Percentiles rank a stretch among this genome's conserved stretches.
Evolutionary conservation across 2,113 vertebrate species (phyloP).

Genomic region (Furnarius figulus): DNA sequence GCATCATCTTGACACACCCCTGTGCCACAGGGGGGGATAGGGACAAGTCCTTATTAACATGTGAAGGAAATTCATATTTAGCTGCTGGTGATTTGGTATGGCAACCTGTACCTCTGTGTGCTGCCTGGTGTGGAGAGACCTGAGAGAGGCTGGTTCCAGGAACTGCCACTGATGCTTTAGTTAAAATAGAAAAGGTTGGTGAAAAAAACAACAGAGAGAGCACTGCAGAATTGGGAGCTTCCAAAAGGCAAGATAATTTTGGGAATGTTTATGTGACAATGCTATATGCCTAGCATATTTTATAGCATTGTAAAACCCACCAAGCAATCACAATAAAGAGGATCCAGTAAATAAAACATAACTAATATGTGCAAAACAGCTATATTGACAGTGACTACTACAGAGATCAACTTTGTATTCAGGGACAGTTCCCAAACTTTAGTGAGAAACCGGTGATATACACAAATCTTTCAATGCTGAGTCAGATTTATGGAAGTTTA

Average conservation of each 20-base stretch:
- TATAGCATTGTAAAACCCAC: not conserved
- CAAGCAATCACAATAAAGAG: not conserved
- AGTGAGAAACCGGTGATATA: not conserved
- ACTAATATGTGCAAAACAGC: not conserved
- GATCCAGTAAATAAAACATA: not conserved
- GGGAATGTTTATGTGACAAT: not conserved
- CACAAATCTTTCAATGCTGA: not conserved
- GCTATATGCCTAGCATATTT: not conserved
- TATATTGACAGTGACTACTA: not conserved
- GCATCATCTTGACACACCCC: accelerated
- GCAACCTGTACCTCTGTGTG: not conserved
- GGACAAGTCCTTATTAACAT: accelerated
- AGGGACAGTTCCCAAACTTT: not conserved
- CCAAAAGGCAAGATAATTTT: not conserved
- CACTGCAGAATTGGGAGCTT: not conserved
- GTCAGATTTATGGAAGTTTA: not conserved
- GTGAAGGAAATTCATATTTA: not conserved
- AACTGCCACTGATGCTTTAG: not conserved
- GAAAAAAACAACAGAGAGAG: not conserved
- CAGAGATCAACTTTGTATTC: not conserved
- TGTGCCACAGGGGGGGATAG: accelerated
- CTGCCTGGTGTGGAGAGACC: not conserved
- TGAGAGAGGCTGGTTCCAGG: not conserved
- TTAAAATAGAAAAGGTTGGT: not conserved
- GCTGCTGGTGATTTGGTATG: not conserved